Conservation (phyloP, 2,888 invertebrate species). For the Gymnosoma rotundatum region DNA sequence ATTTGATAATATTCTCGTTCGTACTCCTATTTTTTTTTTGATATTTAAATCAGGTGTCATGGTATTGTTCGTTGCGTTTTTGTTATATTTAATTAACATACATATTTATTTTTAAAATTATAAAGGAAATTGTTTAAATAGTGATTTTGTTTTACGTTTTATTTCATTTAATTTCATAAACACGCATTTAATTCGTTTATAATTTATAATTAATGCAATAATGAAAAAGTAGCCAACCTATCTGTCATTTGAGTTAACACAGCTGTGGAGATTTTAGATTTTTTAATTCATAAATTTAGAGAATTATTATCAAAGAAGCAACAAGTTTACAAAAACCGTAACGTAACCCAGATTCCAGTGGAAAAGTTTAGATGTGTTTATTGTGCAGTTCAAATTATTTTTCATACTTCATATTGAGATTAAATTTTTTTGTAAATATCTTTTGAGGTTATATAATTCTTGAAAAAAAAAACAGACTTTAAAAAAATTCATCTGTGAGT, state of each 20-base stretch:
- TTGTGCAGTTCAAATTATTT: too few relatives aligned
- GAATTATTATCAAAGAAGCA: too few relatives aligned
- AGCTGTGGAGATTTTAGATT: background rate
- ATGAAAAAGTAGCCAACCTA: conserved; percentile 34
- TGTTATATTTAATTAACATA: background rate
- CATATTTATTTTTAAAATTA: conserved; percentile 55
- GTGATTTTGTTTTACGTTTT: conserved; percentile 55
- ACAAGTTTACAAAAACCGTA: too few relatives aligned
- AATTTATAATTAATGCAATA: conserved; percentile 43
- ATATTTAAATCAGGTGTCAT: conserved; percentile 49
- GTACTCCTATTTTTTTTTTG: conserved; percentile 2
- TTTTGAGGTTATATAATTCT: too few relatives aligned
- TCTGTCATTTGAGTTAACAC: background rate
- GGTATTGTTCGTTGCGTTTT: background rate
- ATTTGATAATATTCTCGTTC: conserved; percentile 19
- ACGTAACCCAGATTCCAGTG: too few relatives aligned
- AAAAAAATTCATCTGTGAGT: too few relatives aligned
- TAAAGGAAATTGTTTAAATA: conserved; percentile 59
- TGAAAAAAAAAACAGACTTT: too few relatives aligned
- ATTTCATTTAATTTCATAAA: conserved; percentile 68
- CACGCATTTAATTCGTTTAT: conserved; percentile 48
- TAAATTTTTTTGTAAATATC: too few relatives aligned
- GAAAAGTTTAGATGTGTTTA: too few relatives aligned
- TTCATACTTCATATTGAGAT: too few relatives aligned
- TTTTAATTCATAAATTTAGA: too few relatives aligned